Conservation (phyloP, 2,888 invertebrate species). For the Stramonita haemastoma region DNA sequence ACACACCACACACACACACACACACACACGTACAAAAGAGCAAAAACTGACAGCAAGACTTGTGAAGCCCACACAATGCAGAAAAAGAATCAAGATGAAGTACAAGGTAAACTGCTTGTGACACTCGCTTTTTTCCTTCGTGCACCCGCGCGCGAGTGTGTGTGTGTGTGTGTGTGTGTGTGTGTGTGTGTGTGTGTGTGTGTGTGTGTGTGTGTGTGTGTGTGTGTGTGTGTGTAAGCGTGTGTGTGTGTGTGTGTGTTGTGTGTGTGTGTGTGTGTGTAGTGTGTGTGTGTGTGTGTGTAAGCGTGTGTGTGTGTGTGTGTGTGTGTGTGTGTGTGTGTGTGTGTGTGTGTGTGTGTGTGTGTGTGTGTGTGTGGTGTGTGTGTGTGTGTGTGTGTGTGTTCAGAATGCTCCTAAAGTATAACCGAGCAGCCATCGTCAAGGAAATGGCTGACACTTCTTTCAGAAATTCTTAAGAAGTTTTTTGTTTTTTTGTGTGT, state of each 20-base stretch:
- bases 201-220: neutral
- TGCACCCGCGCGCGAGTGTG: neutral
- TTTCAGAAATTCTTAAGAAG: neutral
- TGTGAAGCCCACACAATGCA: neutral
- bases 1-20: constrained; percentile 14
- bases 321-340: too few relatives aligned
- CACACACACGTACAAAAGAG: neutral
- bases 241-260: neutral
- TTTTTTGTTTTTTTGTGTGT: neutral
- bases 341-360: neutral
- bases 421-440: too few relatives aligned
- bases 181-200: neutral
- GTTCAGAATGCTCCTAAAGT: too few relatives aligned
- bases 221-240: neutral
- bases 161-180: neutral
- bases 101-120: too few relatives aligned
- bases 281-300: neutral
- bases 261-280: neutral
- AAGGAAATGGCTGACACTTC: too few relatives aligned
- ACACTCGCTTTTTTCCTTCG: too few relatives aligned
- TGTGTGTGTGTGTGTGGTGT: neutral
- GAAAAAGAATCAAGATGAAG: too few relatives aligned
- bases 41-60: neutral
- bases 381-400: neutral
- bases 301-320: neutral